Evolutionary conservation across 2,113 vertebrate species (phyloP).

Genomic region (Ictalurus furcatus): DNA sequence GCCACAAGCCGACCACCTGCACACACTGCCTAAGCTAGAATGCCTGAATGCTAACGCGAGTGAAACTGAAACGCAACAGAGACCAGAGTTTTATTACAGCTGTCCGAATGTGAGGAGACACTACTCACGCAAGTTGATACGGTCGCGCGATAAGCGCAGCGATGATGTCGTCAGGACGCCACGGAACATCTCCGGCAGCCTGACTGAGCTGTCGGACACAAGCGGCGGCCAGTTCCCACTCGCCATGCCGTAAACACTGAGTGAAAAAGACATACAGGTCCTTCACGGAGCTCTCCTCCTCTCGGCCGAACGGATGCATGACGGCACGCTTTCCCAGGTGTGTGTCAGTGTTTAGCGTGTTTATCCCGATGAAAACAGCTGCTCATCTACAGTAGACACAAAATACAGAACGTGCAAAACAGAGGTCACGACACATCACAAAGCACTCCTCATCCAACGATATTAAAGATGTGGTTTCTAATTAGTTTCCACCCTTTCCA

Average conservation of each 20-base stretch:
- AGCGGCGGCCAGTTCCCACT: conserved; percentile 89
- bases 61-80: neutral
- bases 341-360: neutral
- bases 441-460: neutral
- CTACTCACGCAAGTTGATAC: conserved; percentile 73
- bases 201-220: conserved; percentile 83
- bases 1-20: neutral
- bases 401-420: no score
- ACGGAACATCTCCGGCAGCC: conserved; percentile 64
- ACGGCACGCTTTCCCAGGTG: neutral
- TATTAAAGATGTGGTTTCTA: neutral
- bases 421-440: no score
- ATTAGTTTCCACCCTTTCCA: neutral
- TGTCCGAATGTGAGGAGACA: neutral
- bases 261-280: conserved; percentile 85
- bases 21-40: neutral
- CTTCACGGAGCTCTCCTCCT: conserved; percentile 79
- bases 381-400: conserved; percentile 47
- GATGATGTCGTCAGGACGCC: conserved; percentile 76
- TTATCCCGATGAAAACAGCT: neutral
- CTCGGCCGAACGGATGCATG: conserved; percentile 83
- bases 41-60: neutral
- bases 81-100: neutral
- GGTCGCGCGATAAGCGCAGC: conserved; percentile 81
- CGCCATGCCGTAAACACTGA: conserved; percentile 77